Evolutionary conservation across 2,113 vertebrate species (phyloP), one percentile per base, ranked within the genome.

Genomic region (Callipepla californica): DNA sequence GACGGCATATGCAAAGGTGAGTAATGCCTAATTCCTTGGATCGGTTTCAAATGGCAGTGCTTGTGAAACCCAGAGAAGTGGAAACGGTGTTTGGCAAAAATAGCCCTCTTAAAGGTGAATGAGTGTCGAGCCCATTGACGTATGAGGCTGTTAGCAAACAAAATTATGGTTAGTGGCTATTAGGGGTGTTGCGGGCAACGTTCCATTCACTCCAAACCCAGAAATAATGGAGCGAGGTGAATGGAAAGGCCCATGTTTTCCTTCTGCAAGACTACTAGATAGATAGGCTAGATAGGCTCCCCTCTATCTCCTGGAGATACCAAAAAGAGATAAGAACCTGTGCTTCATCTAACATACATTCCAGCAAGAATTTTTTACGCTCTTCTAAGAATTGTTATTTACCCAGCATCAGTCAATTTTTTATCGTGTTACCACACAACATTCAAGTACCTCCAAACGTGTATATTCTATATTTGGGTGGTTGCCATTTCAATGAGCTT

Each of bases 401-500:
- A 80, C 66, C 70, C 40, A 62, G 13, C 32, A 84, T 45, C 68
- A 62, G 32, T 69, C 76, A n/a, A 57, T 91, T 93, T 96, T 89
- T 86, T 36, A 70, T 30, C 51, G 5, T 28, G 47, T 66, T 69
- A 81, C 48, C n/a, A 1, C 44, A 90, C 93, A 95, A 86, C 66
- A 92, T 45, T 81, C 84, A 75, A 68, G n/a, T 40, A 87, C 53
- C 69, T 90, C 83, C 81, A 53, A 65, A 94, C 92, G 78, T 0
- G 8, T 81, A 76, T 66, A 73, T 58, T 53, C 95, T 94, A 66
- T 70, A 79, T 94, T 96, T 96, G 95, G 88, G 92, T 80, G n/a
- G 76, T 47, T 96, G 95, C 95, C 94, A 95, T 96, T 95, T 95
- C 89, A 68, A 19, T 58, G 44, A 95, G 86, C 72, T 42, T 92